Conservation (phyloP, 1,140 invertebrate species). For the Tribolium madens region DNA sequence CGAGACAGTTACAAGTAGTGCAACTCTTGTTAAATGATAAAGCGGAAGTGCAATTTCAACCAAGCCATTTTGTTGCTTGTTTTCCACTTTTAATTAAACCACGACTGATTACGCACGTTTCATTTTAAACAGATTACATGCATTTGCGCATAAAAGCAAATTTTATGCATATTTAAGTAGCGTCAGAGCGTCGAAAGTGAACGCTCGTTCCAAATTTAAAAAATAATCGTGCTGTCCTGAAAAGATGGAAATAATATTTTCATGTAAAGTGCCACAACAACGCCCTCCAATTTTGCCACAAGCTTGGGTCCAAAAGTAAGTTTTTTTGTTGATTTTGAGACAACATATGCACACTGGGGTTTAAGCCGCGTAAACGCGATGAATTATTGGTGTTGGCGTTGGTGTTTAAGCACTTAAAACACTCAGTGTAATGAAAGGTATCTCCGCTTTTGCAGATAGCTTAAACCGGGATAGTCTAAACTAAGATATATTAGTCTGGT, state of each 20-base stretch:
- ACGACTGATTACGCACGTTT: slow-evolving; percentile 24
- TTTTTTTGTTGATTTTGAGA: not conserved
- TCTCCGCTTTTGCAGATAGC: not conserved
- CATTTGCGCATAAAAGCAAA: slow-evolving; percentile 9
- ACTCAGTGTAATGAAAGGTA: slow-evolving; percentile 23
- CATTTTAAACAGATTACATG: slow-evolving; percentile 24
- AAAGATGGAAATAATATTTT: slow-evolving; percentile 7
- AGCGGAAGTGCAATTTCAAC: slow-evolving; percentile 18
- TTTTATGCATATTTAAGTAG: slow-evolving; percentile 13
- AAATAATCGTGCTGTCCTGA: not conserved
- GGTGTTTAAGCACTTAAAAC: slow-evolving; percentile 26
- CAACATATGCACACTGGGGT: slow-evolving; percentile 3
- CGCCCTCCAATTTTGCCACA: not conserved
- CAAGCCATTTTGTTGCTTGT: slow-evolving; percentile 14
- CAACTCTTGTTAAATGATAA: slow-evolving; percentile 15
- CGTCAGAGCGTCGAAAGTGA: not conserved
- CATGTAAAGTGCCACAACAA: not conserved
- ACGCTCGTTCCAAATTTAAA: not conserved
- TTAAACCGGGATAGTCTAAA: slow-evolving; percentile 27
- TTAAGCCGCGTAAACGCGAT: not conserved
- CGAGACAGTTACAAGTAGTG: slow-evolving; percentile 9
- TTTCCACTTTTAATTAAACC: slow-evolving; percentile 29
- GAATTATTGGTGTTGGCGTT: not conserved
- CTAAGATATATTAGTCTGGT: slow-evolving; percentile 19
- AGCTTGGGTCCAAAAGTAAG: not conserved